Base-by-base conservation (phyloP, 2,888 invertebrate species). In the Hololepta plana region DNA sequence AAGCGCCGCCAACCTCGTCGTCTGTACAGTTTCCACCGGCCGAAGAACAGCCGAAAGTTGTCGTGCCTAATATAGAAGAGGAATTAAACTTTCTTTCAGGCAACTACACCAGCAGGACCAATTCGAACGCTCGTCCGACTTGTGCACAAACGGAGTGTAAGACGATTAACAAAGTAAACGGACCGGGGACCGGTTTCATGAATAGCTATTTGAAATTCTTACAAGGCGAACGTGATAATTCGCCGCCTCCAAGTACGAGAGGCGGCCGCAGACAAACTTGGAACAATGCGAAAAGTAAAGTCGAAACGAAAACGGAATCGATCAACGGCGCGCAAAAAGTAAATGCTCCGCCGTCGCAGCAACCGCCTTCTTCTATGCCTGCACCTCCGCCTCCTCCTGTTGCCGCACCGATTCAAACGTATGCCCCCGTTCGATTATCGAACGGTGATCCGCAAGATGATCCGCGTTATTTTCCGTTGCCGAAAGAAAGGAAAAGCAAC, bases 51-150 rank as follows among this genome's bases (percentile, higher is more conserved):
- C 75, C 76, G 39, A 81, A 81, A 64, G 81, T 82, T 43, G 77
- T 82, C 44, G 81, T 82, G 46, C 82, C 82, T 42, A 80, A 82
- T 59, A 81, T 84, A 52, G 82, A 82, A 56, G 81, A 84, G 59
- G 84, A 84, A 59, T 62, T 84, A 47, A 75, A 75, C 53, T 81
- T 80, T 58, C 62, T 82, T 53, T 67, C 72, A 43, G n/a, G n/a
- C n/a, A 68, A 69, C 59, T 47, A 46, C 10, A 38, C 31, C 15
- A 29, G 29, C 15, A 23, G 29, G 8, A 30, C 27, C 17, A 17
- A 7, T 12, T 20, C 15, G 30, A 29, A 12, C 23, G 7, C 10
- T n/a, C 22, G 62, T 55, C 57, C 60, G 53, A 52, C 57, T 51
- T 49, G 59, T 51, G 54, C 56, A 53, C 49, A 55, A 51, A 46